Conservation (phyloP, 2,888 invertebrate species). For the Gonocerus acuteangulatus region DNA sequence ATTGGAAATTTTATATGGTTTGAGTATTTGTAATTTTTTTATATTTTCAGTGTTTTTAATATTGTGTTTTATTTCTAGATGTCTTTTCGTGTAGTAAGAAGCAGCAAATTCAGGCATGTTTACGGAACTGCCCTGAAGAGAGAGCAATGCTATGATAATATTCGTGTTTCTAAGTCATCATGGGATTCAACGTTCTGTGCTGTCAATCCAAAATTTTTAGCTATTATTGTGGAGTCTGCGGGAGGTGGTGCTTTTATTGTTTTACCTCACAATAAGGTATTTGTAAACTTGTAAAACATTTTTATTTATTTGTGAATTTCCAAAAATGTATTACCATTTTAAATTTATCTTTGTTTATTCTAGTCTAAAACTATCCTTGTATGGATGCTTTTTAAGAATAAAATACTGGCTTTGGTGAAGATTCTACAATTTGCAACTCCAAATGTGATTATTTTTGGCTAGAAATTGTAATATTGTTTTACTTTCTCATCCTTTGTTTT, state of each 20-base stretch:
- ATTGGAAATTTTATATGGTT: too few species aligned
- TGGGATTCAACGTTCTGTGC: conserved; percentile 99
- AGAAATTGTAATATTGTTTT: too few species aligned
- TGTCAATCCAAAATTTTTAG: conserved; percentile 95
- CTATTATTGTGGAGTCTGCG: conserved; percentile 93
- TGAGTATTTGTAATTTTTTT: too few species aligned
- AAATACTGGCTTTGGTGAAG: too few species aligned
- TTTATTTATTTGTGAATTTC: background rate
- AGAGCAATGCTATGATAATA: conserved; percentile 96
- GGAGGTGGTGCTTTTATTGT: conserved; percentile 95
- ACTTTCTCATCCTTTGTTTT: too few species aligned
- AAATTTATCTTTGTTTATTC: background rate
- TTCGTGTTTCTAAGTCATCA: conserved; percentile 92
- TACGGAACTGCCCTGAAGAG: conserved; percentile 84
- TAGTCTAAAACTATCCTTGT: background rate
- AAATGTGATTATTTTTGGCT: too few species aligned
- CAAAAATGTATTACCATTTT: too few species aligned
- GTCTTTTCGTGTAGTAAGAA: conserved; percentile 95
- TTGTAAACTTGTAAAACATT: background rate
- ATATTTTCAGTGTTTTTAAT: too few species aligned
- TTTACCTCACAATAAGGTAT: conserved; percentile 83
- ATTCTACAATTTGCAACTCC: too few species aligned
- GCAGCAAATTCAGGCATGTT: conserved; percentile 97
- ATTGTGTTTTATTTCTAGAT: conserved; percentile 47
- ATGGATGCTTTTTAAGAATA: too few species aligned